Evolutionary conservation across 2,113 vertebrate species (phyloP).

Genomic region (Sclerurus mexicanus): DNA sequence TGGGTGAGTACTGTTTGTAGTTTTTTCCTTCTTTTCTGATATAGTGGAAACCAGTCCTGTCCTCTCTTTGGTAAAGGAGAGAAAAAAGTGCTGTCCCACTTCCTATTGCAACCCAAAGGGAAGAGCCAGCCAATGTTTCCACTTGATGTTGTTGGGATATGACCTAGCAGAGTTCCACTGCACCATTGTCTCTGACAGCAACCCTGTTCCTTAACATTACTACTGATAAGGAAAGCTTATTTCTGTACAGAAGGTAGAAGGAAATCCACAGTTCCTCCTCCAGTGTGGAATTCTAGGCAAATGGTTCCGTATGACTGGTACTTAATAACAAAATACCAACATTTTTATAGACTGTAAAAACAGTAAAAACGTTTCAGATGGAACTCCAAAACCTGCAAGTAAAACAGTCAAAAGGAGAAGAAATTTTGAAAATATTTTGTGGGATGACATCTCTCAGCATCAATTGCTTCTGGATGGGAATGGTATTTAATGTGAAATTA

Average conservation of each 20-base stretch:
- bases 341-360: neutral
- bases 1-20: rapidly evolving
- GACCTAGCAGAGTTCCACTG: neutral
- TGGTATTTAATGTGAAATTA: neutral
- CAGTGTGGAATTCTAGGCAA: neutral
- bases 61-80: neutral
- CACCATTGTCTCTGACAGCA: neutral
- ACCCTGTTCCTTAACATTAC: neutral
- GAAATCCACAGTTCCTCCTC: neutral
- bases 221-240: neutral
- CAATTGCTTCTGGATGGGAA: neutral
- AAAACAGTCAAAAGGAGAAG: neutral
- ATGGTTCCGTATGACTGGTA: rapidly evolving
- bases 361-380: neutral
- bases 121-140: neutral
- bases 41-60: neutral
- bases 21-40: neutral
- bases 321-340: neutral
- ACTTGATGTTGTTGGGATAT: neutral
- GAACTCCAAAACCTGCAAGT: neutral
- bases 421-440: neutral
- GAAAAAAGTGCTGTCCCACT: neutral
- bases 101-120: neutral
- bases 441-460: neutral
- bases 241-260: neutral